Base-by-base conservation (phyloP, 1,140 invertebrate genomes). In the Brachionus sp. region DNA sequence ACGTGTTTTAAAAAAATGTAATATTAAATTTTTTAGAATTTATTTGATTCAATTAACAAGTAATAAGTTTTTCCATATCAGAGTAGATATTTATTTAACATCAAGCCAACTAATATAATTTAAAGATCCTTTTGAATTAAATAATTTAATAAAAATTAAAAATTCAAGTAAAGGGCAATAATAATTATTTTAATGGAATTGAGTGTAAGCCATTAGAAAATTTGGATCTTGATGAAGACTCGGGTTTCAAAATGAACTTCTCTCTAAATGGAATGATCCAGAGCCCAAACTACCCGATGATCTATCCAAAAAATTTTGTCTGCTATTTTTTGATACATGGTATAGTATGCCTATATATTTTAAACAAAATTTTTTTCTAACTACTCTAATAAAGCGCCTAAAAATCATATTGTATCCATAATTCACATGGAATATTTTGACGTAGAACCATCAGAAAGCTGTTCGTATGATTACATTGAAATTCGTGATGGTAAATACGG, bases 401-500 rank as follows among this genome's bases (percentile, higher is more conserved):
- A 29, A 50, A 53, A 83, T 68, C 35, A 83, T 33, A 44, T 68
- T 5, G 66, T 83, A 0, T n/a, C 16, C 7, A 23, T 83, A 13
- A 57, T 13, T 19, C 5, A 19, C 7, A 25, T 29, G 4, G 39
- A 83, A 42, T 39, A n/a, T n/a, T 83, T 68, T 42, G 16, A 68
- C 13, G 29, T 83, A 2, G 80, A 83, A 46, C 80, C 57, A 50
- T 83, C 80, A 6, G 62, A 37, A 5, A 33, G 37, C 10, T 83
- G 80, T 44, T 0, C 39, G 10, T 53, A 39, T 33, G 80, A 83
- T 68, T 83, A 46, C 19, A 3, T 83, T 39, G 80, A 83, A 73
- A 50, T 83, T 33, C 16, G 80, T 42, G 62, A 83, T 70, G 80
- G 80, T 19, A 44, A 50, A 33, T 83, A 35, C 19, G 80, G 80